Conservation (phyloP, 2,113 vertebrate species). For the Lophius piscatorius region DNA sequence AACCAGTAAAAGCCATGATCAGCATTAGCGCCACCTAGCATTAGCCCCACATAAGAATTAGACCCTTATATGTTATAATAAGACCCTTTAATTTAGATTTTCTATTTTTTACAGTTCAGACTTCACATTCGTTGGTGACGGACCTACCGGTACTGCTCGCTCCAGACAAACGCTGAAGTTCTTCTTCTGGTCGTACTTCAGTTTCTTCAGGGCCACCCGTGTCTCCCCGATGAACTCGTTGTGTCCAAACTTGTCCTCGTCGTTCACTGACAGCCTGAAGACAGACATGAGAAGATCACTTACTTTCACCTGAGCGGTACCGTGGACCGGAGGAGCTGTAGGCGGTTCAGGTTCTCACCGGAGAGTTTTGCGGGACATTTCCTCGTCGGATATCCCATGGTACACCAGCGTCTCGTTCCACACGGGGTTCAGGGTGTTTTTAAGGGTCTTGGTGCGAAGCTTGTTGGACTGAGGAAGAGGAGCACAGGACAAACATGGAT, state of each 20-base stretch:
- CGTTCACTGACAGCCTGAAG: slow-evolving; percentile 90
- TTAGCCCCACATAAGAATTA: too few species aligned
- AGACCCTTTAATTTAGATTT: not conserved
- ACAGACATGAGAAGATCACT: not conserved
- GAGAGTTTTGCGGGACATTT: slow-evolving; percentile 94
- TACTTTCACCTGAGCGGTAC: not conserved
- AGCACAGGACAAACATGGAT: not conserved
- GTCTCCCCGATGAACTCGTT: slow-evolving; percentile 98
- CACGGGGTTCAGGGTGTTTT: slow-evolving; percentile 89
- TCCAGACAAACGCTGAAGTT: slow-evolving; percentile 94
- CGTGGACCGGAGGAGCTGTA: not conserved
- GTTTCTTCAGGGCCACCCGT: slow-evolving; percentile 90
- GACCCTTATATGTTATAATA: not conserved
- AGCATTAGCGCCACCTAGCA: not conserved
- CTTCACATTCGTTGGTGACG: not conserved
- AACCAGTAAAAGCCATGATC: not conserved
- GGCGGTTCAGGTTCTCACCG: slow-evolving; percentile 69
- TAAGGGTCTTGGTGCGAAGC: slow-evolving; percentile 91
- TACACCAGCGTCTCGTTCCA: slow-evolving; percentile 95
- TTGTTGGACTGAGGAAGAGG: slow-evolving; percentile 86
- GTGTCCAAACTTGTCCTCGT: slow-evolving; percentile 96
- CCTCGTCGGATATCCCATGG: slow-evolving; percentile 91
- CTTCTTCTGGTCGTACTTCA: slow-evolving; percentile 93
- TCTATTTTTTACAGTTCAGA: too few species aligned
- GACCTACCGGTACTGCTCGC: slow-evolving; percentile 88